phyloP scores from a whole-genome alignment of 1,140 invertebrate genomes.

The Euschistus heros region DNA sequence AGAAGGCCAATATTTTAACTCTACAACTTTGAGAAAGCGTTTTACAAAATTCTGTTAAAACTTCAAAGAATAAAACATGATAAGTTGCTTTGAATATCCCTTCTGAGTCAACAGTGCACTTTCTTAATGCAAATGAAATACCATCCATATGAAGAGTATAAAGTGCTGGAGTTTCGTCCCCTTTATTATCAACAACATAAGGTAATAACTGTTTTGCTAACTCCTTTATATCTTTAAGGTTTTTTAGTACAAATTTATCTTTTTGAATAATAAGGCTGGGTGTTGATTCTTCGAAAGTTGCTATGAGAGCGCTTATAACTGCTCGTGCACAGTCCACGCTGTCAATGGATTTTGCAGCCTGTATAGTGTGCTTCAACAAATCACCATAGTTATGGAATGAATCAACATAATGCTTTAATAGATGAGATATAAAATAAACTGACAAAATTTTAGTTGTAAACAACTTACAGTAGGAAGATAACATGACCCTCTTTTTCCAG shows the following conservation, averaged over 20 bases:
- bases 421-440: conserved; percentile 9
- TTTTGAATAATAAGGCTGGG: too few species aligned
- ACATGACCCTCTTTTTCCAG: not conserved
- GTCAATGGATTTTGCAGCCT: not conserved
- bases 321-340: not conserved
- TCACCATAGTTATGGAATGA: conserved; percentile 7
- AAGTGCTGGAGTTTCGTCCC: not conserved
- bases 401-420: not conserved
- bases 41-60: not conserved
- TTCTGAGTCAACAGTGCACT: not conserved
- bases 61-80: not conserved
- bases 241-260: not conserved
- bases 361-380: not conserved
- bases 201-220: not conserved
- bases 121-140: conserved; percentile 1
- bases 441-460: not conserved
- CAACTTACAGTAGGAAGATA: not conserved
- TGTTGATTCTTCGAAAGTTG: not conserved
- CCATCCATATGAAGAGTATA: not conserved
- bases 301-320: not conserved
- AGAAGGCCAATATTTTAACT: not conserved
- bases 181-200: not conserved
- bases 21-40: not conserved
- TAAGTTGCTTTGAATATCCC: not conserved
- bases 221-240: not conserved